Evolutionary conservation across 2,113 vertebrate species (phyloP), one percentile per base, ranked within the genome.

Genomic region (Acinonyx jubatus): DNA sequence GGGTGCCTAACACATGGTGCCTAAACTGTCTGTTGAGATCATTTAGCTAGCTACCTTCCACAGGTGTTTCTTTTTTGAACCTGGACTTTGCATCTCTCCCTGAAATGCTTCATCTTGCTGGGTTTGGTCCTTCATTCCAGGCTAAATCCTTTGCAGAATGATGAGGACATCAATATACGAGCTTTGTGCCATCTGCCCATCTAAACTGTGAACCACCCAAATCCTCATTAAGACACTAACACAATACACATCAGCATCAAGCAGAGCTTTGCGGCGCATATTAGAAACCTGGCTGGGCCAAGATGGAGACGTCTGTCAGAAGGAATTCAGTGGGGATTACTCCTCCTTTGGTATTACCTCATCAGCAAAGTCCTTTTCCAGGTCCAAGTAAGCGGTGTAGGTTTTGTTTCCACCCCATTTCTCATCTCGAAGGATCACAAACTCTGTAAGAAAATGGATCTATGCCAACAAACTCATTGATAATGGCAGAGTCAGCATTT

Each of bases 331-430:
- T 14, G 87, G 52, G 74, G 38, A 74, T 52, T 15, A 18, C 15
- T 13, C 82, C 68, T 63, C 33, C 69, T 80, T n/a, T 94, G n/a
- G 9, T 27, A 83, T 95, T 98, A 99, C 99, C 99, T 99, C 99
- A 45, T 98, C 99, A 89, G 99, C 99, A 95, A 99, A 99, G 94
- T 99, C 99, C 95, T 99, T 99, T 98, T 99, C 99, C 96, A 99
- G 98, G 57, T 99, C 99, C 69, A 99, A 98, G 8, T 99, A 99
- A 7, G 6, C 97, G 0, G 99, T 99, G 98, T 99, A 99, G 94
- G 99, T 98, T 99, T 99, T 99, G 97, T 99, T 99, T 96, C 99
- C 99, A n/a, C 99, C 99, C 98, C 98, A 99, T 88, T 99, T 99
- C 68, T 99, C 98, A 96, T 99, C 99, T 98, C 99, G 98, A 97